A percentile compares a stretch with the other conserved stretches of the same genome.
Evolutionary conservation across 2,113 vertebrate genomes (phyloP).

Genomic region (Strix uralensis): DNA sequence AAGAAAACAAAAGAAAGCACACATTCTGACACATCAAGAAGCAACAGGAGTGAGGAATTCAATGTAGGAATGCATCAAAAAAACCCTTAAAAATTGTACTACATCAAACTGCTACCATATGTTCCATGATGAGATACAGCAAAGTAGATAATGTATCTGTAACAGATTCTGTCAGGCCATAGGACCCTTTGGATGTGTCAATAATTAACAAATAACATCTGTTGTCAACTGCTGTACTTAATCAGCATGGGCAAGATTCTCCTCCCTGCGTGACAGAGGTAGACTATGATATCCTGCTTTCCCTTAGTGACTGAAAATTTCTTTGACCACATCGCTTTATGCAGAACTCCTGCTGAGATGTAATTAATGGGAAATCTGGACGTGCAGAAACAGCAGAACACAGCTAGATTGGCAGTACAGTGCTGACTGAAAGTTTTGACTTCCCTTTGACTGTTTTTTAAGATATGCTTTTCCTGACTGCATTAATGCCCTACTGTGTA

Average conservation of each 20-base stretch:
- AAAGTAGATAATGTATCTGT: conserved; percentile 4
- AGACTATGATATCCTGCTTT: background rate
- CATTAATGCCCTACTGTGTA: background rate
- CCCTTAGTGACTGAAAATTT: background rate
- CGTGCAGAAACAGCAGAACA: background rate
- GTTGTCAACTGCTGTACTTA: conserved; percentile 39
- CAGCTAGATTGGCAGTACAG: background rate
- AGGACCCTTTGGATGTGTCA: conserved; percentile 34
- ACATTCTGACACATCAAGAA: background rate
- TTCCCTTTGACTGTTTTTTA: background rate
- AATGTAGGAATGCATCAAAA: background rate
- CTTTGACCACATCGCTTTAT: background rate
- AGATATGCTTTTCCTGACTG: background rate
- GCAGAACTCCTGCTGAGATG: background rate
- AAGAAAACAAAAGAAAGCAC: background rate
- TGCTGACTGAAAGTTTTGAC: background rate
- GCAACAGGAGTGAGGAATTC: background rate
- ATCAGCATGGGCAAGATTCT: background rate
- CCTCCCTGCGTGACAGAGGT: background rate
- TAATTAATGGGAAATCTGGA: conserved; percentile 20
- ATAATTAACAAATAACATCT: conserved; percentile 56
- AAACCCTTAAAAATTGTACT: background rate
- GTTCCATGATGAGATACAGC: background rate
- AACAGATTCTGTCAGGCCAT: background rate
- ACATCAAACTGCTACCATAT: background rate